Conservation (phyloP, 2,888 invertebrate species). For the Hirtodrosophila trivittata region DNA sequence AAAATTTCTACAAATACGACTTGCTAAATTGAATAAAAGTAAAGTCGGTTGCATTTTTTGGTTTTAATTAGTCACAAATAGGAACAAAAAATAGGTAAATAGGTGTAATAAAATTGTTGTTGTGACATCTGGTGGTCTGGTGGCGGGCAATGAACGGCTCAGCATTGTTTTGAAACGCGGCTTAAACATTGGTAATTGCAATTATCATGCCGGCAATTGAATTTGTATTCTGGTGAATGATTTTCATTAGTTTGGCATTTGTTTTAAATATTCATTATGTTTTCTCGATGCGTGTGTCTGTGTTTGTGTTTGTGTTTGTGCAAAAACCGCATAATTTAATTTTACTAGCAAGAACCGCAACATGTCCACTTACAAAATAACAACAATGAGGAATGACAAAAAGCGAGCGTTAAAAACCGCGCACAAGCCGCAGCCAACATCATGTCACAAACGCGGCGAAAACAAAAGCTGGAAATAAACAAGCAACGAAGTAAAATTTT, state of each 20-base stretch:
- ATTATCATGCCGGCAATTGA: constrained; percentile 22
- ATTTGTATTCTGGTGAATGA: constrained; percentile 36
- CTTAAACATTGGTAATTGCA: constrained; percentile 16
- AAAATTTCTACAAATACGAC: constrained; percentile 6
- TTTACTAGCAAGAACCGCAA: constrained; percentile 69
- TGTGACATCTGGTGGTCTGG: too few species aligned
- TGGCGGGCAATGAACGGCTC: too few species aligned
- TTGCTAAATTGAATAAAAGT: constrained; percentile 29
- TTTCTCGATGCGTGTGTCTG: constrained; percentile 3
- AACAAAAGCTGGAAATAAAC: constrained; percentile 28
- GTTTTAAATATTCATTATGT: constrained; percentile 28
- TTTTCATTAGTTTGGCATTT: constrained; percentile 53
- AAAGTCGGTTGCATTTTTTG: constrained; percentile 10
- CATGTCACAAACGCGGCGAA: constrained; percentile 63
- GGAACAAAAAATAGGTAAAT: too few species aligned
- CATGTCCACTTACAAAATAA: constrained; percentile 56
- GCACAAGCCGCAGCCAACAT: constrained; percentile 58
- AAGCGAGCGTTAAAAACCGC: constrained; percentile 40
- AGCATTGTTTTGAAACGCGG: too few species aligned
- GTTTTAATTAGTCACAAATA: constrained; percentile 28
- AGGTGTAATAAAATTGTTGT: too few species aligned
- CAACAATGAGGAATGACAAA: constrained; percentile 18
- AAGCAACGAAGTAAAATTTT: constrained; percentile 46
- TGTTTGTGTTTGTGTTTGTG: constrained; percentile 6
- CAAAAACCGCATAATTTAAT: constrained; percentile 72